Base-by-base conservation (phyloP, 2,888 invertebrate species). In the Hyles lineata region DNA sequence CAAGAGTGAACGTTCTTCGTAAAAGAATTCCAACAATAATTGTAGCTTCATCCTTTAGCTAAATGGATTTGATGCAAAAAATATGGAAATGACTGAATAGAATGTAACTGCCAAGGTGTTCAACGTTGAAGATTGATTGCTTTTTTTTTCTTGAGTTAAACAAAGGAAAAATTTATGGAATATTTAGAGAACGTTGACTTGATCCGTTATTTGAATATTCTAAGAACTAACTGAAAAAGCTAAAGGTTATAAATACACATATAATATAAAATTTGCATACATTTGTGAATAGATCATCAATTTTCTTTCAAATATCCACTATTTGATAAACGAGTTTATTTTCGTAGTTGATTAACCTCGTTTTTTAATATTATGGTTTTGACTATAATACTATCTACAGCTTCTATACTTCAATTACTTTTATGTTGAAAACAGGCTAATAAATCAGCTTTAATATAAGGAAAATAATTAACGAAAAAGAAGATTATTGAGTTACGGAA, bases 21-120 rank as follows among this genome's bases (percentile, higher is more conserved):
- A 50, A 67, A 67, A 50, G 67, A 67, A 67, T 67, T 43, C 50
- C 67, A 67, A 63, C 63, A 43, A 43, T 63, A 43, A 50, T 67
- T 50, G 67, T 67, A 67, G 67, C 23, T 23, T 50, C 35, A 62
- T 62, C 50, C 67, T 67, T 76, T 78, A 76, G 78, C 76, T 77
- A 74, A 75, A 78, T 78, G 75, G 72, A 32, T 74, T 67, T 69
- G 23, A 60, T 63, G 72, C 74, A 73, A 70, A 75, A 75, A 75
- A 72, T 77, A 78, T 77, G 74, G 74, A 77, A 80, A 79, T 80
- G 73, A 75, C 71, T 70, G 67, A 67, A 67, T 70, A 73, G 76
- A 70, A 76, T 76, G 74, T 72, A 67, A 78, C 70, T 77, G 78
- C 74, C 77, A 77, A 75, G 77, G 72, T 72, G 70, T 76, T 77